Conservation (phyloP, 2,888 invertebrate genomes). For the Cheilosia grossa region DNA sequence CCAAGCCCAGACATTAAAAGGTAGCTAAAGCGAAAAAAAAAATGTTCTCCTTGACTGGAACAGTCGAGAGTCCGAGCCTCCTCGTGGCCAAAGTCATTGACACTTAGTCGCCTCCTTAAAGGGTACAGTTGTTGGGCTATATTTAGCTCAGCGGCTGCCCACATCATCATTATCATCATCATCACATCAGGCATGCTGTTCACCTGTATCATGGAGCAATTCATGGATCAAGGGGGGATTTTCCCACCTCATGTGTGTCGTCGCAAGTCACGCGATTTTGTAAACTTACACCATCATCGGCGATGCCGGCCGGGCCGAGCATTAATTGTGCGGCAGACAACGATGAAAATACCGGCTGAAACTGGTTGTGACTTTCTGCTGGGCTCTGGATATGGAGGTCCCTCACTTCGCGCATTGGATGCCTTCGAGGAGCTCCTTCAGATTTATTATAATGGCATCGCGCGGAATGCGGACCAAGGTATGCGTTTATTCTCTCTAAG, state of each 20-base stretch:
- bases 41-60: slow-evolving; percentile 19
- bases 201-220: slow-evolving; percentile 55
- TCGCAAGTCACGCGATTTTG: slow-evolving; percentile 61
- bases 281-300: slow-evolving; percentile 41
- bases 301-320: not conserved
- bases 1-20: slow-evolving; percentile 24
- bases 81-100: slow-evolving; percentile 61
- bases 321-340: slow-evolving; percentile 33
- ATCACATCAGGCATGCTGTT: slow-evolving; percentile 39
- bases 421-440: slow-evolving; percentile 35
- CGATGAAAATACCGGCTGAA: slow-evolving; percentile 41
- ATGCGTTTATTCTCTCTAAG: slow-evolving; percentile 20
- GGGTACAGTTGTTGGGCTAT: slow-evolving; percentile 58
- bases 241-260: slow-evolving; percentile 38
- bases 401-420: slow-evolving; percentile 3
- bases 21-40: slow-evolving; percentile 12
- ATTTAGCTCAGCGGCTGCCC: slow-evolving; percentile 55
- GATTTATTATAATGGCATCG: slow-evolving; percentile 56
- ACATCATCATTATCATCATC: slow-evolving; percentile 47
- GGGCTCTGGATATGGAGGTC: slow-evolving; percentile 3
- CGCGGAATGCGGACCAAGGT: slow-evolving; percentile 44
- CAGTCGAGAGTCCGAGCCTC: slow-evolving; percentile 51
- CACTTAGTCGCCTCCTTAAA: slow-evolving; percentile 55
- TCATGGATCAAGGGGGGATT: slow-evolving; percentile 15
- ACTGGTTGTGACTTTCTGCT: slow-evolving; percentile 45